These are phyloP conservation scores for Callyntrura sp. DNA, from an alignment of 2,888 invertebrate genomes.

Conservation along the genomic window DNA sequence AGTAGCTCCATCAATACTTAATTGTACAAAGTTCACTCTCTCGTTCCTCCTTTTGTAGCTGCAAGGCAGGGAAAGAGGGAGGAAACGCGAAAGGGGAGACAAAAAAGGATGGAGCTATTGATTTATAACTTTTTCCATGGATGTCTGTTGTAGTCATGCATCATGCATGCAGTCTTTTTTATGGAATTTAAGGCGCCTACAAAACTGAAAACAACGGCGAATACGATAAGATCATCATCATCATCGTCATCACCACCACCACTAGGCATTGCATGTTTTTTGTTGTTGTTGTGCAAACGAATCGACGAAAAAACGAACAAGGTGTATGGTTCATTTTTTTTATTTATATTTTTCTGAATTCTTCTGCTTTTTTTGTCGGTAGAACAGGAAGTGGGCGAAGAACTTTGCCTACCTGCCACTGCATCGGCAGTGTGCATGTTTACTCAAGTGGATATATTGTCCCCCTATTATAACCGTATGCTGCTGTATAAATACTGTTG, in stretches of 20 bases:
- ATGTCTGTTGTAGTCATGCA: neutral
- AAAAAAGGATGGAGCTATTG: slow-evolving; percentile 32
- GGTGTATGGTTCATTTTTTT: slow-evolving; percentile 14
- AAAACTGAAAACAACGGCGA: neutral
- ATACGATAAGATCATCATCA: too few species aligned
- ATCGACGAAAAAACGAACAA: neutral
- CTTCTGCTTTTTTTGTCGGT: slow-evolving; percentile 22
- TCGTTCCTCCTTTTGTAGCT: neutral
- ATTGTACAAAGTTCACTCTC: too few species aligned
- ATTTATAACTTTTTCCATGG: slow-evolving; percentile 46
- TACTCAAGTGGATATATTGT: too few species aligned
- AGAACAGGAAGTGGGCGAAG: slow-evolving; percentile 36
- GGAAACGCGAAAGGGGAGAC: neutral
- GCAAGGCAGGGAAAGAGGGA: slow-evolving; percentile 16
- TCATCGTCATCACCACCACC: neutral
- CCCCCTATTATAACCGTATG: too few species aligned
- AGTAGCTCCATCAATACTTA: neutral
- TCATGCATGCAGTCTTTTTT: slow-evolving; percentile 3
- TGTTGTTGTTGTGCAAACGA: neutral
- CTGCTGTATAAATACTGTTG: too few species aligned
- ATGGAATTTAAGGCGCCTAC: slow-evolving; percentile 29
- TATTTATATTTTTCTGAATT: neutral
- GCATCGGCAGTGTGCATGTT: neutral
- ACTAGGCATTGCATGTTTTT: neutral
- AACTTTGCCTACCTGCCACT: too few species aligned